Evolutionary conservation across 2,797 vertebrate genomes (phyloP).

Genomic region (Poeciliopsis gracilis): DNA sequence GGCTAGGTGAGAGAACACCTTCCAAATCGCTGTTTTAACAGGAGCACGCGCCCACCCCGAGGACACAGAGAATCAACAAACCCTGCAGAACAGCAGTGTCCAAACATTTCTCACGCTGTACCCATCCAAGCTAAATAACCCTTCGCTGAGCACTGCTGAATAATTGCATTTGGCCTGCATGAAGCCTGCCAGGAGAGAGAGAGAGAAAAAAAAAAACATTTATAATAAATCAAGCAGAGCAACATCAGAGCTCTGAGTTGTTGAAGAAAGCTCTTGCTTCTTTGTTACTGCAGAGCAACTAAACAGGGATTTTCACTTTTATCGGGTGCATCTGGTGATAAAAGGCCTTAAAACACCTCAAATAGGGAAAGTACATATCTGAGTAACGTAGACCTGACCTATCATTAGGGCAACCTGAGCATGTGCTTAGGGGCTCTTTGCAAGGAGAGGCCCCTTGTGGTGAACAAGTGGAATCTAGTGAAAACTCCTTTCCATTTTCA

Average conservation of each 20-base stretch:
- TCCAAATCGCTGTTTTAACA: slow-evolving; percentile 69
- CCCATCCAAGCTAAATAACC: slow-evolving; percentile 70
- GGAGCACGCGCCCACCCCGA: slow-evolving; percentile 51
- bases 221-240: slow-evolving; percentile 49
- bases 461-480: background rate
- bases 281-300: slow-evolving; percentile 27
- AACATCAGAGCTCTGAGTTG: slow-evolving; percentile 35
- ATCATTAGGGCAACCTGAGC: background rate
- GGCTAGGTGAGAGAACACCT: slow-evolving; percentile 51
- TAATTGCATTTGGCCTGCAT: slow-evolving; percentile 65
- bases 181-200: slow-evolving; percentile 57
- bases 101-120: slow-evolving; percentile 70
- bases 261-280: slow-evolving; percentile 10
- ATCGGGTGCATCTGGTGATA: background rate
- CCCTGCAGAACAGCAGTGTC: slow-evolving; percentile 55
- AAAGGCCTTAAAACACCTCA: background rate
- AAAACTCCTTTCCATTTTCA: background rate
- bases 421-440: background rate
- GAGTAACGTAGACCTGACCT: background rate
- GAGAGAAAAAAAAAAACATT: slow-evolving; percentile 25
- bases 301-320: slow-evolving; percentile 22
- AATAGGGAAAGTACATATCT: background rate
- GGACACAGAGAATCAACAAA: slow-evolving; percentile 58
- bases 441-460: background rate
- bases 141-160: slow-evolving; percentile 48